Evolutionary conservation across 1,140 invertebrate species (phyloP).

Genomic region (Aporrectodea caliginosa): DNA sequence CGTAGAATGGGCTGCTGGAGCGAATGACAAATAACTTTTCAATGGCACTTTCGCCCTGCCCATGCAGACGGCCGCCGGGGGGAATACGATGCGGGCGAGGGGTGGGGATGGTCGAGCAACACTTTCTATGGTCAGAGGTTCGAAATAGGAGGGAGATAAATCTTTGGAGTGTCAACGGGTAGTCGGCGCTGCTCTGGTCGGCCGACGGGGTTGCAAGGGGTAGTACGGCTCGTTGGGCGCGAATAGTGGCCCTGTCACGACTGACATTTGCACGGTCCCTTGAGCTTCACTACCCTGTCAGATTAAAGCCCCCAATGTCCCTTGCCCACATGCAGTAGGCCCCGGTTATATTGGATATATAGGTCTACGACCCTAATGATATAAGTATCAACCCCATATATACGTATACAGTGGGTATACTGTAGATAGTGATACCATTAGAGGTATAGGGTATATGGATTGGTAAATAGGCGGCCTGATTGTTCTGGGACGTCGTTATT

Average conservation of each 20-base stretch:
- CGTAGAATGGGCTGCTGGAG: not conserved
- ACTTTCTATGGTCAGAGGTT: not conserved
- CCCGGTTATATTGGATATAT: no score
- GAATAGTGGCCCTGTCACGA: not conserved
- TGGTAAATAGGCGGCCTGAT: no score
- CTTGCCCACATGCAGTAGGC: not conserved
- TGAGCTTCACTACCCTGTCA: not conserved
- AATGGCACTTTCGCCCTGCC: not conserved
- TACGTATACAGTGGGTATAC: no score
- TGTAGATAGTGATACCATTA: no score
- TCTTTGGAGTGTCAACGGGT: not conserved
- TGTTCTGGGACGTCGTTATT: no score
- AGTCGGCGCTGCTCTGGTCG: no score
- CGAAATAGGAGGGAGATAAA: not conserved
- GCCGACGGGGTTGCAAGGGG: not conserved
- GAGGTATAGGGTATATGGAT: no score
- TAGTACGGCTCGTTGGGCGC: not conserved
- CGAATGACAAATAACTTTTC: not conserved
- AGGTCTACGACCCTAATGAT: no score
- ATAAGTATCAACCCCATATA: no score
- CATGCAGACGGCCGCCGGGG: not conserved
- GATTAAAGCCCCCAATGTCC: not conserved
- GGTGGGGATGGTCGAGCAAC: not conserved
- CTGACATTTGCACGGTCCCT: not conserved
- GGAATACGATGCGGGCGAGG: not conserved